These are phyloP conservation scores for Enteromius radiatus DNA, from an alignment of 2,797 vertebrate species.

Conservation along the genomic window DNA sequence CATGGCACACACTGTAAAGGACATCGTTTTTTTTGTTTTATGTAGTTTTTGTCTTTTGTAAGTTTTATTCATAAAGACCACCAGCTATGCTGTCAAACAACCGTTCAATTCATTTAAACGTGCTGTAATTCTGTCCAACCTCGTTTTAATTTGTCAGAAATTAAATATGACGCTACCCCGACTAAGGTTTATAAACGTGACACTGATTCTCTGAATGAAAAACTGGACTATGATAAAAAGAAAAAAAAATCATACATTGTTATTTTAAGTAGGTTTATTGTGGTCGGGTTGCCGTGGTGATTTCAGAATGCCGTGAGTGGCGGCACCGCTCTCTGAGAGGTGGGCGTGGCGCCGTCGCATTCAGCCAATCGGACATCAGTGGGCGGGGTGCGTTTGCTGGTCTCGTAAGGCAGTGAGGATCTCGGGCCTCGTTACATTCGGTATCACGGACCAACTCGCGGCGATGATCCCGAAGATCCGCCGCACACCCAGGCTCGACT, in stretches of 20 bases:
- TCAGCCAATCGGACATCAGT: conserved; percentile 39
- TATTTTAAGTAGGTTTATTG: not conserved
- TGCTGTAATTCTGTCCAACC: not conserved
- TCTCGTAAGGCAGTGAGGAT: conserved; percentile 72
- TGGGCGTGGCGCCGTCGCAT: conserved; percentile 21
- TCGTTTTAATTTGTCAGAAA: not conserved
- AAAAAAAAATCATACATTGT: not conserved
- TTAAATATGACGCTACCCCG: not conserved
- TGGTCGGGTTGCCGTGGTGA: not conserved
- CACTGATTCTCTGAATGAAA: conserved; percentile 59
- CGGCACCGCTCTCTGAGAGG: not conserved
- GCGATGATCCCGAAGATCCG: conserved; percentile 12
- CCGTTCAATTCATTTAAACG: not conserved
- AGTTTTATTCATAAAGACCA: not conserved
- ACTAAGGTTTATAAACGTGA: conserved; percentile 25
- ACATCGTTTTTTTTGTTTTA: not conserved
- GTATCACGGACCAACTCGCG: conserved; percentile 36
- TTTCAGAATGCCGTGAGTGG: not conserved
- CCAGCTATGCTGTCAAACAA: not conserved
- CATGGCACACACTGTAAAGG: not conserved
- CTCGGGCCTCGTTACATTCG: conserved; percentile 69
- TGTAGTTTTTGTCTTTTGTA: not conserved
- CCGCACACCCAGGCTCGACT: conserved; percentile 10
- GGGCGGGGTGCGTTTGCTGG: conserved; percentile 58
- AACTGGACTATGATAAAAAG: not conserved